Evolutionary conservation across 2,797 vertebrate genomes (phyloP).

Genomic region (Sebastes steindachneri): DNA sequence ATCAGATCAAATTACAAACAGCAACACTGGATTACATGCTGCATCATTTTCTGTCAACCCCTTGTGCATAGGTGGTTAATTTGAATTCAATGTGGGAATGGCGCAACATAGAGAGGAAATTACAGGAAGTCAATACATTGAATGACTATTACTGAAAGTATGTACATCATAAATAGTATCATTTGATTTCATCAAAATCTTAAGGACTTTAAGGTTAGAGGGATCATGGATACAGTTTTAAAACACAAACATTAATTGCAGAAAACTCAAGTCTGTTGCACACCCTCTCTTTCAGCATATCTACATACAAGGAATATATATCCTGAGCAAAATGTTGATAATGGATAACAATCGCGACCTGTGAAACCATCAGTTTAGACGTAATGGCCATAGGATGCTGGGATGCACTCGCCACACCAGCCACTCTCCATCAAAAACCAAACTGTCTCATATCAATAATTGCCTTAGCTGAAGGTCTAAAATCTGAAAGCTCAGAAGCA

Average conservation of each 20-base stretch:
- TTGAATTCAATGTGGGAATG: not conserved
- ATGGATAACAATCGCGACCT: not conserved
- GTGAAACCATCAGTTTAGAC: not conserved
- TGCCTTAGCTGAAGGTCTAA: not conserved
- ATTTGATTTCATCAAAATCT: no score
- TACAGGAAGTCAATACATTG: not conserved
- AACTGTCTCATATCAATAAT: not conserved
- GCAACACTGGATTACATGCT: no score
- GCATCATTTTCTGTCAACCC: not conserved
- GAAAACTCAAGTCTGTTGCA: not conserved
- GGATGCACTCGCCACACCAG: not conserved
- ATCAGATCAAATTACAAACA: no score
- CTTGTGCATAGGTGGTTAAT: not conserved
- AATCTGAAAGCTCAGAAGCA: not conserved
- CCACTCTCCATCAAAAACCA: not conserved
- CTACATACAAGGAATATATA: not conserved
- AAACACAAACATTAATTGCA: no score
- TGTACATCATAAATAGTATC: not conserved
- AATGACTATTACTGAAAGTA: not conserved
- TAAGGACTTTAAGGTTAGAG: not conserved
- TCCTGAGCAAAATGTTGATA: not conserved
- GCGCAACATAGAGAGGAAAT: not conserved
- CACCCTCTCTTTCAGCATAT: not conserved
- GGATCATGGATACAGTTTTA: not conserved
- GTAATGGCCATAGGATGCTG: not conserved